A percentile compares a stretch with the other conserved stretches of the same genome.
Conservation (phyloP, 2,797 vertebrate species). For the Rhyacichthys aspro region DNA sequence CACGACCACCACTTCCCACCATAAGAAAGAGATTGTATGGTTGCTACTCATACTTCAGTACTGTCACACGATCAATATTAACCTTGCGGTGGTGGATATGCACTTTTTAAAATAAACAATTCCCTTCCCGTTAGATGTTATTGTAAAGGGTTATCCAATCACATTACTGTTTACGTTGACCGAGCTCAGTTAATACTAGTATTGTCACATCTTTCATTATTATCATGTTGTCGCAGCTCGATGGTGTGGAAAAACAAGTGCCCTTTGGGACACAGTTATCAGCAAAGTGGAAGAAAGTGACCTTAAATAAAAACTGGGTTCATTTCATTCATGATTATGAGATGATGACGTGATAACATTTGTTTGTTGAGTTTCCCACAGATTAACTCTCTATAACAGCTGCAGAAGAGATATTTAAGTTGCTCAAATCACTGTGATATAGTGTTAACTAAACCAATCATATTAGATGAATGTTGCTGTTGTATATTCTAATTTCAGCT, state of each 20-base stretch:
- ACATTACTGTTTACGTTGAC: neutral
- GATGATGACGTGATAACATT: slow-evolving; percentile 5
- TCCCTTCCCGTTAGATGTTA: neutral
- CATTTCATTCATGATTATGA: neutral
- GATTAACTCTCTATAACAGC: too few relatives aligned
- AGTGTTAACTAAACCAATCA: too few relatives aligned
- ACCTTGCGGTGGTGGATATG: neutral
- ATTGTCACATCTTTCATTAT: neutral
- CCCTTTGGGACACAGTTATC: neutral
- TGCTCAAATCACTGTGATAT: too few relatives aligned
- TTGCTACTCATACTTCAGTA: slow-evolving; percentile 16
- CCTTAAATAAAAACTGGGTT: neutral
- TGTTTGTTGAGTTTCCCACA: neutral
- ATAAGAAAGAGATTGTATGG: slow-evolving; percentile 15
- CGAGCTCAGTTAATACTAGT: too few relatives aligned
- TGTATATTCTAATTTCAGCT: too few relatives aligned
- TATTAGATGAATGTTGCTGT: too few relatives aligned
- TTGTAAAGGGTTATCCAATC: neutral
- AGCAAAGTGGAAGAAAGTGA: neutral
- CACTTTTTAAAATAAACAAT: neutral
- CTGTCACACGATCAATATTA: slow-evolving; percentile 3
- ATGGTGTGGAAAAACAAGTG: slow-evolving; percentile 13
- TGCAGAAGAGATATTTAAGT: too few relatives aligned
- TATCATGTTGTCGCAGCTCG: neutral
- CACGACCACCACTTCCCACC: slow-evolving; percentile 44